These are phyloP conservation scores for Cheilosia urbana DNA, from an alignment of 2,888 invertebrate genomes.

Conservation along the genomic window DNA sequence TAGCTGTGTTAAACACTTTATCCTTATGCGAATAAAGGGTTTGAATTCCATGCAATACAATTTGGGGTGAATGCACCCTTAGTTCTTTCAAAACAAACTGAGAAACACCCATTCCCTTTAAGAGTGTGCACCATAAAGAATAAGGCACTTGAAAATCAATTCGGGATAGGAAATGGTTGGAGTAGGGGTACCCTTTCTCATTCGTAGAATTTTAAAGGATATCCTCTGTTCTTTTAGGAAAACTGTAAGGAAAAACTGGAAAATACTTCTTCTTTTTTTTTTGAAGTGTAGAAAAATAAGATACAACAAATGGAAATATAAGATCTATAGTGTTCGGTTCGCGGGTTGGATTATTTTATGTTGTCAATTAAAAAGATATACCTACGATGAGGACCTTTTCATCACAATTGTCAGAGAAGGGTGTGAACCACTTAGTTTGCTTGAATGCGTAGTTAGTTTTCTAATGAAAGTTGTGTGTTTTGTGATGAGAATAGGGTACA, in stretches of 20 bases:
- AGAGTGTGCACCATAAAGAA: constrained; percentile 3
- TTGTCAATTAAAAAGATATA: constrained; percentile 46
- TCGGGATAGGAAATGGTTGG: constrained; percentile 41
- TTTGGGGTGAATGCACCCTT: constrained; percentile 57
- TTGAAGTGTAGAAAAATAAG: constrained; percentile 7
- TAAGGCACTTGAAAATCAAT: constrained; percentile 51
- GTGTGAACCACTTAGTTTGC: constrained; percentile 46
- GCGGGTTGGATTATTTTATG: constrained; percentile 17
- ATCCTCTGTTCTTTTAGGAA: constrained; percentile 44
- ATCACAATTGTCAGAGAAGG: constrained; percentile 23
- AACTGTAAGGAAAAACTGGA: constrained; percentile 29
- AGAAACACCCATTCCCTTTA: constrained; percentile 2
- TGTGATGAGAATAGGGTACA: neutral
- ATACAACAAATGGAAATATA: constrained; percentile 24
- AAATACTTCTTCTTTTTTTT: constrained; percentile 9
- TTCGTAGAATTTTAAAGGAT: constrained; percentile 40
- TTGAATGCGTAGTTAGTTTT: constrained; percentile 6
- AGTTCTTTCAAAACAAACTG: constrained; percentile 1
- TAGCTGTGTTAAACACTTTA: constrained; percentile 1
- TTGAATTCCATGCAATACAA: neutral
- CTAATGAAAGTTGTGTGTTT: neutral
- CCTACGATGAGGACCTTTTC: constrained; percentile 32
- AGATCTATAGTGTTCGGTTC: constrained; percentile 11
- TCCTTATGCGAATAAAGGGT: neutral
- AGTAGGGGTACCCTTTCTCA: constrained; percentile 36